These are phyloP conservation scores for Dicrurus megarhynchus DNA, from an alignment of 2,113 vertebrate genomes.

Conservation along the genomic window DNA sequence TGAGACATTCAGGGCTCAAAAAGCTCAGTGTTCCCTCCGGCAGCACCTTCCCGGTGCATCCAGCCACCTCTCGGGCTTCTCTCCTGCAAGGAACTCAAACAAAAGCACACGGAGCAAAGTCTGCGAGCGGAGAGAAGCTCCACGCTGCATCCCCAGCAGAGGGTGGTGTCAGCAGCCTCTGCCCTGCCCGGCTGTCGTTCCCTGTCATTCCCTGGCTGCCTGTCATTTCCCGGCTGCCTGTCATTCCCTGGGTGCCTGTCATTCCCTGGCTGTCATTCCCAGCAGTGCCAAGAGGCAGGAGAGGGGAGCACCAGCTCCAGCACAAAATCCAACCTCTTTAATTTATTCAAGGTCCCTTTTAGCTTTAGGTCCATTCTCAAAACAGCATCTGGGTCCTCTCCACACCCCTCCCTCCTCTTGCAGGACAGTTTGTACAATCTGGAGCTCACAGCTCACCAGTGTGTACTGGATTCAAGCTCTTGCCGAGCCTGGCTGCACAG, in stretches of 20 bases:
- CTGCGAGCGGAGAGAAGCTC: neutral
- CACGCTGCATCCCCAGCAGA: conserved; percentile 18
- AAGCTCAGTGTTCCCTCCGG: rapidly evolving
- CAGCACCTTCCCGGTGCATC: rapidly evolving
- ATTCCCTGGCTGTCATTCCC: neutral
- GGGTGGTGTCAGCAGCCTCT: conserved; percentile 29
- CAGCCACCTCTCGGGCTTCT: neutral
- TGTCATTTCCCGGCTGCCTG: neutral
- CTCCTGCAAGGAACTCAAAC: neutral
- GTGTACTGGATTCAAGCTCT: rapidly evolving
- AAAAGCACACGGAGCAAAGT: rapidly evolving
- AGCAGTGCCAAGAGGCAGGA: neutral
- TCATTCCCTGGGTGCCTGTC: neutral
- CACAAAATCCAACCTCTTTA: neutral
- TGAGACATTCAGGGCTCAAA: neutral
- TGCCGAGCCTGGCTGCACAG: neutral
- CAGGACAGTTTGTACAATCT: rapidly evolving
- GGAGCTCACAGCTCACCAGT: rapidly evolving
- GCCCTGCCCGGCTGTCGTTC: neutral
- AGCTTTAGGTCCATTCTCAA: neutral
- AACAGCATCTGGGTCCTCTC: neutral
- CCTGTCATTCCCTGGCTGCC: neutral
- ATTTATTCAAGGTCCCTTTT: neutral
- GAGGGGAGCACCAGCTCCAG: neutral
- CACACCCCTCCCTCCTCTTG: rapidly evolving